Conservation (phyloP, 2,113 vertebrate genomes). For the Neolamprologus modestus region DNA sequence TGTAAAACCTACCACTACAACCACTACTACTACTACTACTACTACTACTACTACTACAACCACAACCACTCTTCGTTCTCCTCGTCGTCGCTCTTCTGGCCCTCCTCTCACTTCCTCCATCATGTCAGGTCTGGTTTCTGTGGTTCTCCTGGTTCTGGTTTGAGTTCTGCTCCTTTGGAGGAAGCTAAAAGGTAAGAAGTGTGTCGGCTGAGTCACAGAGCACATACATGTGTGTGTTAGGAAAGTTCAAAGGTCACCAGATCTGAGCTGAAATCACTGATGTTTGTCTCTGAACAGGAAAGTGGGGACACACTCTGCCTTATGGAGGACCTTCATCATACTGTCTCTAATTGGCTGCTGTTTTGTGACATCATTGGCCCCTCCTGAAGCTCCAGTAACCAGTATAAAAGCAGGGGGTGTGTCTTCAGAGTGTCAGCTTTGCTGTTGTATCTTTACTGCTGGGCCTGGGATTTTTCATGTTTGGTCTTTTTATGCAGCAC, state of each 20-base stretch:
- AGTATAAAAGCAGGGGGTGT: background rate
- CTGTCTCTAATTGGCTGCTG: background rate
- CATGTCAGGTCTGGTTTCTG: background rate
- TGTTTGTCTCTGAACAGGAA: background rate
- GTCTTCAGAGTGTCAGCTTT: background rate
- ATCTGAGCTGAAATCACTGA: accelerated
- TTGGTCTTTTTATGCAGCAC: accelerated
- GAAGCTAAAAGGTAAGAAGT: accelerated
- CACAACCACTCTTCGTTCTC: too few species aligned
- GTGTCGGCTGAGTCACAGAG: accelerated
- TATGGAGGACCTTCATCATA: background rate
- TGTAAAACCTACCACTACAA: too few species aligned
- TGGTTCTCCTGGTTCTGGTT: accelerated
- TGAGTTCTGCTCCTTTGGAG: background rate
- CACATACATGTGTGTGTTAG: accelerated
- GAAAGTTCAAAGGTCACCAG: accelerated
- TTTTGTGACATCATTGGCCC: background rate
- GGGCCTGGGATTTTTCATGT: accelerated
- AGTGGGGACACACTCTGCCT: accelerated
- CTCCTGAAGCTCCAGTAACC: accelerated
- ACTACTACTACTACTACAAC: too few species aligned
- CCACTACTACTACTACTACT: too few species aligned
- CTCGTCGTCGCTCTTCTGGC: too few species aligned
- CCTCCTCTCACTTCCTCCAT: accelerated
- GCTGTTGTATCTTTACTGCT: accelerated